Percentiles rank a stretch among this genome's conserved stretches.
phyloP scores from a whole-genome alignment of 2,797 vertebrate species.

The Benthosema pterotum region DNA sequence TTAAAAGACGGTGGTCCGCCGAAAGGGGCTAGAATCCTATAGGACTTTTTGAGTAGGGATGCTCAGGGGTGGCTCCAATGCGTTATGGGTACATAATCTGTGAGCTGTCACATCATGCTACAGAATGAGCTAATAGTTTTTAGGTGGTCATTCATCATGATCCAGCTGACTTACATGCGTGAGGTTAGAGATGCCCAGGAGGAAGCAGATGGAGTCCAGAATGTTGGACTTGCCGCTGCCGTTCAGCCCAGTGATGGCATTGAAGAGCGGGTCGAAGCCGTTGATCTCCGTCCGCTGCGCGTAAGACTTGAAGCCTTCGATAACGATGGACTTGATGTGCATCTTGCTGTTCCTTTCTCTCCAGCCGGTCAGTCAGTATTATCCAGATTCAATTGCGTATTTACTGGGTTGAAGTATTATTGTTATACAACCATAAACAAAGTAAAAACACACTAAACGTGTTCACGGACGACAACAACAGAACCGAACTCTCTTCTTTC shows the following conservation, averaged over 20 bases:
- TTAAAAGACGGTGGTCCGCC: no score
- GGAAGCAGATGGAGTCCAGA: constrained; percentile 94
- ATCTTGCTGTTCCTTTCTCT: constrained; percentile 74
- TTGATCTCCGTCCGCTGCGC: constrained; percentile 91
- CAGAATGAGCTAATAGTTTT: no score
- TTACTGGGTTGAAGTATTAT: not conserved
- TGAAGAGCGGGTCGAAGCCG: constrained; percentile 92
- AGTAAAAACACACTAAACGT: not conserved
- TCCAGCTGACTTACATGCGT: constrained; percentile 86
- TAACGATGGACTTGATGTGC: constrained; percentile 91
- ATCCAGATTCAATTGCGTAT: not conserved
- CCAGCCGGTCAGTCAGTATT: no score
- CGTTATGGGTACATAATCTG: no score
- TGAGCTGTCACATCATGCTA: no score
- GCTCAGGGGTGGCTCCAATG: no score
- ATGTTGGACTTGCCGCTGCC: constrained; percentile 98
- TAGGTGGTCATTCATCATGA: no score
- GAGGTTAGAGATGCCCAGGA: constrained; percentile 91
- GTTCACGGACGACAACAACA: constrained; percentile 18
- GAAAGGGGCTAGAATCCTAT: no score
- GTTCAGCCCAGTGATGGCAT: constrained; percentile 96
- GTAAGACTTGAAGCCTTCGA: constrained; percentile 98
- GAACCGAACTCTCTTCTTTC: constrained; percentile 6
- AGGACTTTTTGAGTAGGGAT: no score
- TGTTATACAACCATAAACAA: not conserved